Evolutionary conservation across 1,140 invertebrate species (phyloP), one percentile per base, ranked within the genome.

Genomic region (Riptortus pedestris): DNA sequence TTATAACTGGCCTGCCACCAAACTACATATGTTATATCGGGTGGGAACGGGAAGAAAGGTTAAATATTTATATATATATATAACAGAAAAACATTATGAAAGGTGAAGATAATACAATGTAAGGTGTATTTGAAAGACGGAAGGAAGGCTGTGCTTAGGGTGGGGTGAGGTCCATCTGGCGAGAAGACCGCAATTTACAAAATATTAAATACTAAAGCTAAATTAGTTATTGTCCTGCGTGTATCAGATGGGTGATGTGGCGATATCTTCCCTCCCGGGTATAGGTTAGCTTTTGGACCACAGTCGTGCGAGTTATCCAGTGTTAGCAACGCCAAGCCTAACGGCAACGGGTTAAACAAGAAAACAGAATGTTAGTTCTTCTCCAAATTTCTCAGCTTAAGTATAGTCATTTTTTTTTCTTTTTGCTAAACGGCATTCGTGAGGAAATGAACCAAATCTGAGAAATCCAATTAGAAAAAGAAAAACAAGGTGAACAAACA

Each of bases 361-460:
- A 64, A 64, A 64, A 57, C 63, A 64, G 63, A 57, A 64, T 26
- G 63, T 64, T 64, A 64, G 63, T 64, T 33, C n/a, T 64, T 59
- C 57, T 48, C 48, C 61, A 63, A 51, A 51, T 63, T 51, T 26
- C 2, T 51, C 43, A 51, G 26, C 26, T 24, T 55, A 59, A 22
- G 57, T n/a, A 33, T 33, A 31, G 57, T 59, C 14, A 14, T 59
- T 59, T n/a, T 18, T 51, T 51, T 51, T 51, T 18, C 27, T 57
- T 29, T n/a, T 57, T 14, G 31, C 31, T 63, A 63, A 27, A 63
- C 28, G 31, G 27, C 27, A 51, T 22, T 22, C n/a, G 38, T 51
- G 11, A 51, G 24, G 48, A 29, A 27, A 29, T 24, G 55, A 64
- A 64, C 20, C 20, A 33, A 18, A 20, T 27, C 14, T 20, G 43